Evolutionary conservation across 2,797 vertebrate species (phyloP), one percentile per base, ranked within the genome.

Genomic region (Pygocentrus nattereri): DNA sequence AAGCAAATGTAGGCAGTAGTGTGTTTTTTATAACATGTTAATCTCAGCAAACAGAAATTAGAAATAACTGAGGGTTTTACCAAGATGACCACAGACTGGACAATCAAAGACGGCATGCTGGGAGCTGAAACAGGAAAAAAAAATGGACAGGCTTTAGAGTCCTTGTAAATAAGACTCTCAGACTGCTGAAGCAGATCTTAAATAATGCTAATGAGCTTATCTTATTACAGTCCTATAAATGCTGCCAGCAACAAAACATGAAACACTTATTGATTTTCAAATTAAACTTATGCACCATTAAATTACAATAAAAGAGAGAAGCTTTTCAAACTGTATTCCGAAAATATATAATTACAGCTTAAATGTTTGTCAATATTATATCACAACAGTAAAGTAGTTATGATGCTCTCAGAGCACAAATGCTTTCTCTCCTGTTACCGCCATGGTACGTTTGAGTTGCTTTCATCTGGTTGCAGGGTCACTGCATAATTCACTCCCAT

Each of bases 221-320:
- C 27, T 54, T 61, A 44, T 61, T 15, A 19, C 38, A 21, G 64
- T 13, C 41, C 41, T 69, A 44, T 13, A 50, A 61, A 25, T 19
- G 27, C 38, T 23, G 18, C 15, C 56, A 52, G 56, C 23, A 44
- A 41, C 41, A 59, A 12, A 65, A 21, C 41, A 18, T 12, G 15
- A 70, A 79, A 18, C 18, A 30, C 12, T 21, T 7, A 82, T 71
- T 3, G 47, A 82, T 71, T 71, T 71, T 18, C 50, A 47, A 12
- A n/a, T 67, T 23, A 44, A 58, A 58, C 13, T 16, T 30, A 62
- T 47, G 34, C 56, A 49, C 47, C 23, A 27, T 47, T 75, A 75
- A 62, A 75, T 61, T 61, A 30, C 13, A 75, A n/a, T 5, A 27
- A 19, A 61, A 1, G n/a, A 21, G 41, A 41, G 56, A 21, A 75